A percentile compares a stretch with the other conserved stretches of the same genome.
phyloP scores from a whole-genome alignment of 2,113 vertebrate genomes.

The Myxocyprinus asiaticus region DNA sequence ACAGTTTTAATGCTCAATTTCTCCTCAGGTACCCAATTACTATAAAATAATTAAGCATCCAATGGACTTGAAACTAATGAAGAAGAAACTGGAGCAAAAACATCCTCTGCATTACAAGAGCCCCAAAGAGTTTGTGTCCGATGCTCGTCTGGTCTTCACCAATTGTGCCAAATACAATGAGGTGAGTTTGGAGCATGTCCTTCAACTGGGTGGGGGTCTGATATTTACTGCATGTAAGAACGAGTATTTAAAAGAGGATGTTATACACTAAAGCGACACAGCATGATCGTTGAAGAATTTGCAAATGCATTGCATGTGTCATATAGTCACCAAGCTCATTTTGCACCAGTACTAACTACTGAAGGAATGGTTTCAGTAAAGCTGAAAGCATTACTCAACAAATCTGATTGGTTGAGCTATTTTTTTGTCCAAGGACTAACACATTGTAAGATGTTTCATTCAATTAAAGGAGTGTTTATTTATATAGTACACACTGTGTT shows the following conservation, averaged over 20 bases:
- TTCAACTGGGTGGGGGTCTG: background rate
- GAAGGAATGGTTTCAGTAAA: background rate
- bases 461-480: too few species aligned
- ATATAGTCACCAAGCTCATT: too few species aligned
- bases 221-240: constrained; percentile 19
- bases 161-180: constrained; percentile 99
- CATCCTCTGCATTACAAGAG: constrained; percentile 91
- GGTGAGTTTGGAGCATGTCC: constrained; percentile 84
- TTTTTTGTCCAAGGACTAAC: constrained; percentile 21
- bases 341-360: constrained; percentile 4
- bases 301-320: background rate
- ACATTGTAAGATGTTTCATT: background rate
- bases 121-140: constrained; percentile 89
- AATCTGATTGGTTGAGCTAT: background rate
- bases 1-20: background rate
- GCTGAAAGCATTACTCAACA: background rate
- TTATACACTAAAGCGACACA: constrained; percentile 16
- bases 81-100: constrained; percentile 90
- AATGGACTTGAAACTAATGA: constrained; percentile 95
- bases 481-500: too few species aligned
- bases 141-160: constrained; percentile 94
- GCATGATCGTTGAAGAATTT: constrained; percentile 1
- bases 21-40: constrained; percentile 92
- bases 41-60: constrained; percentile 99
- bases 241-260: background rate